phyloP scores from a whole-genome alignment of 2,113 vertebrate genomes.

The Ictidomys tridecemlineatus region DNA sequence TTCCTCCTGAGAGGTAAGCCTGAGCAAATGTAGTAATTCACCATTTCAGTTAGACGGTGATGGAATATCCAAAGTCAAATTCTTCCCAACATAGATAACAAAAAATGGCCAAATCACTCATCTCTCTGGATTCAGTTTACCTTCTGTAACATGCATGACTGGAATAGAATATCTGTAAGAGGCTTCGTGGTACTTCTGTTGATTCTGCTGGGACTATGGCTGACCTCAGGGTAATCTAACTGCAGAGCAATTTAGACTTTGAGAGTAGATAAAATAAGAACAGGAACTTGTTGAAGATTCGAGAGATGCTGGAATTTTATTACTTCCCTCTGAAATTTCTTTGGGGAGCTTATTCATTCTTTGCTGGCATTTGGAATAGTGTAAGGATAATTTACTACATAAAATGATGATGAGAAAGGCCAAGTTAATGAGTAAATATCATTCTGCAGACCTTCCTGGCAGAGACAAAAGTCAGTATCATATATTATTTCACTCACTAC shows the following conservation, averaged over 20 bases:
- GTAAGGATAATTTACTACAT: not conserved
- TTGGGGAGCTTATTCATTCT: not conserved
- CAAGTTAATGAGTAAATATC: not conserved
- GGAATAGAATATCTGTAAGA: not conserved
- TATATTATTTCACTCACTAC: not conserved
- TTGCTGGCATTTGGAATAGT: conserved; percentile 27
- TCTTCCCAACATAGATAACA: not conserved
- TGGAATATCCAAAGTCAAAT: not conserved
- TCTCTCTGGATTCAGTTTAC: not conserved
- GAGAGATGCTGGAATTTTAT: not conserved
- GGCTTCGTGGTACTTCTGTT: too few relatives aligned
- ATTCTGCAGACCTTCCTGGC: not conserved
- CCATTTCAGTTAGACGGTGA: not conserved
- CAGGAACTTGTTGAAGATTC: not conserved
- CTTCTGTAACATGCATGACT: not conserved
- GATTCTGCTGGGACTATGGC: not conserved
- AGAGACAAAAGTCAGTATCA: not conserved
- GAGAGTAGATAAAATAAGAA: not conserved
- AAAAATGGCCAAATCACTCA: not conserved
- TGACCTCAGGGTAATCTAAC: not conserved
- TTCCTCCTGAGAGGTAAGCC: not conserved
- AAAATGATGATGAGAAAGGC: not conserved
- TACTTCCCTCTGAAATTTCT: not conserved
- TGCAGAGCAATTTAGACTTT: not conserved
- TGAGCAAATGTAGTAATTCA: not conserved